Percentiles rank a stretch among this genome's conserved stretches.
phyloP scores from a whole-genome alignment of 92 coral and sea anemone species.

The Phenganax marumi region DNA sequence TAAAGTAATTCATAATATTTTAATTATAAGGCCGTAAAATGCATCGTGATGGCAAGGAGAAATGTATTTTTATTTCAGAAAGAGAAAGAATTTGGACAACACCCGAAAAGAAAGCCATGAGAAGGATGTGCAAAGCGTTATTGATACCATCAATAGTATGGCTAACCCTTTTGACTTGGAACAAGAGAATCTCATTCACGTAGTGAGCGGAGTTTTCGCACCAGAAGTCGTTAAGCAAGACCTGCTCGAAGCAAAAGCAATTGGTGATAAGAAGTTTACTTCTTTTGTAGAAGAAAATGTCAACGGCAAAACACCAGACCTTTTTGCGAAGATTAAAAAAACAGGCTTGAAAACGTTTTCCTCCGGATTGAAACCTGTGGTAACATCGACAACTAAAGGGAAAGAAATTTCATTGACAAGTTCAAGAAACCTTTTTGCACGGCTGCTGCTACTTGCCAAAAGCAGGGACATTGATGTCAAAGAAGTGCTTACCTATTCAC shows the following conservation, averaged over 20 bases:
- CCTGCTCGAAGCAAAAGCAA: conserved; percentile 30
- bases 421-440: neutral
- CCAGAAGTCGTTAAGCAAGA: conserved; percentile 34
- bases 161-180: conserved; percentile 9
- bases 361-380: neutral
- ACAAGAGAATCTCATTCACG: conserved; percentile 7
- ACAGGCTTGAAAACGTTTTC: neutral
- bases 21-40: too few relatives aligned
- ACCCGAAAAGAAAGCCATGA: conserved; percentile 2
- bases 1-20: neutral
- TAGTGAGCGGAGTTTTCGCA: conserved; percentile 17
- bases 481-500: neutral
- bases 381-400: neutral
- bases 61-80: neutral
- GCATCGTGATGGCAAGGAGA: neutral
- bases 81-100: conserved; percentile 8
- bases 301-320: neutral
- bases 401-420: neutral
- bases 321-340: neutral
- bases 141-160: conserved; percentile 15
- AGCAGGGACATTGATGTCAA: neutral
- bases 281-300: conserved; percentile 29
- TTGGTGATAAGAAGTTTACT: conserved; percentile 18
- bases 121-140: conserved; percentile 5
- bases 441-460: conserved; percentile 12